These are phyloP conservation scores for Accipiter virgatus DNA, from an alignment of 2,113 vertebrate species.

Conservation along the genomic window DNA sequence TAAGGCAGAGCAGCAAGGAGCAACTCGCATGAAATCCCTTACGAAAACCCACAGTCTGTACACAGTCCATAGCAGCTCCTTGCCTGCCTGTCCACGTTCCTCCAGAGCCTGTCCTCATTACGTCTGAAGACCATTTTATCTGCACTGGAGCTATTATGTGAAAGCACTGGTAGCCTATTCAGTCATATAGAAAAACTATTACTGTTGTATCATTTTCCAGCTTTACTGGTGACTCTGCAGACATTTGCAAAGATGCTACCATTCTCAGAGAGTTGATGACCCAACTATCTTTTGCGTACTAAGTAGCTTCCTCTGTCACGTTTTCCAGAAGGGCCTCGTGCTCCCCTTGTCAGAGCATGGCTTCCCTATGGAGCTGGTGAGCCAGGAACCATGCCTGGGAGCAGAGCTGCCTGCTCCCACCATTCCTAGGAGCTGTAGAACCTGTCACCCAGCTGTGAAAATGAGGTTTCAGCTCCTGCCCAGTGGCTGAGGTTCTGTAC, in stretches of 20 bases:
- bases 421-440: neutral
- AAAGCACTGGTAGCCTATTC: neutral
- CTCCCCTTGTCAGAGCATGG: neutral
- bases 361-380: neutral
- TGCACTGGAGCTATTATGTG: neutral
- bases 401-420: neutral
- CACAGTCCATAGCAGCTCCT: neutral
- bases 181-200: neutral
- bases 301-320: neutral
- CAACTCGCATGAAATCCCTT: neutral
- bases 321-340: neutral
- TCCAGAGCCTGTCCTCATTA: neutral
- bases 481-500: neutral
- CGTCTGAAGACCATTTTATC: neutral
- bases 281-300: neutral
- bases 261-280: neutral
- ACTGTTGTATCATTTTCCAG: neutral
- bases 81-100: neutral
- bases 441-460: neutral
- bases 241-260: neutral
- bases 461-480: neutral
- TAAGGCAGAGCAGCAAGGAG: neutral
- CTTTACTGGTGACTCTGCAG: neutral
- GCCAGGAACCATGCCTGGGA: neutral
- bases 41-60: fast-evolving